Base-by-base conservation (phyloP, 1,140 invertebrate species). In the Mycetomoellerius zeteki region DNA sequence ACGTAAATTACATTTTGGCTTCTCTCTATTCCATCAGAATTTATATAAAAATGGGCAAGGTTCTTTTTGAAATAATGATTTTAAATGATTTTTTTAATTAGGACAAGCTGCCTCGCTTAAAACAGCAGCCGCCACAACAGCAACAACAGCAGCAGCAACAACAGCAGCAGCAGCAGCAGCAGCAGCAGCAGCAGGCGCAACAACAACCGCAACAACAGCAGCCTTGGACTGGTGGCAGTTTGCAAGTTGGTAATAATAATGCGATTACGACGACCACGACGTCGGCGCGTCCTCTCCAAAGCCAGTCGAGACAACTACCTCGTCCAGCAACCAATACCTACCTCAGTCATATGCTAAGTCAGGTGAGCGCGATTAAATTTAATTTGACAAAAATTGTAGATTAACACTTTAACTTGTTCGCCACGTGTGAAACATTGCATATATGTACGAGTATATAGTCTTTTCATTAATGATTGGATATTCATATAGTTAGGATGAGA, bases 91-190 rank as follows among this genome's bases (percentile, higher is more conserved):
- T 90, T 90, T 88, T 89, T 67, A 67, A 52, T 47, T 62, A 95
- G 91, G 96, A 97, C 77, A 96, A 96, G 87, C 93, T 97, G 91
- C 95, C 95, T 14, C 93, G 96, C n/a, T 91, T 93, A 52, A 94
- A 95, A 58, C 93, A 95, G 76, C 95, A 65, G 1, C 37, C 37
- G 37, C 7, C 8, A 47, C 96, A 93, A 54, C 90, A 91, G 65
- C 92, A 94, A 73, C 87, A 94, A 67, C 95, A 95, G 0, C 94
- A 94, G 10, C 95, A 95, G 47, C 95, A 96, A 30, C 95, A 96
- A 67, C 94, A 96, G 10, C 95, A 96, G 3, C 94, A 97, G 10
- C 95, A 96, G 50, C 96, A 97, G 76, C 96, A 97, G 76, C 96
- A 96, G 80, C 96, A 96, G 81, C 96, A 97, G 76, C 97, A 97